Conservation (phyloP, 53 echinoderm and acorn worm genomes). For the Temnopleurus reevesii region DNA sequence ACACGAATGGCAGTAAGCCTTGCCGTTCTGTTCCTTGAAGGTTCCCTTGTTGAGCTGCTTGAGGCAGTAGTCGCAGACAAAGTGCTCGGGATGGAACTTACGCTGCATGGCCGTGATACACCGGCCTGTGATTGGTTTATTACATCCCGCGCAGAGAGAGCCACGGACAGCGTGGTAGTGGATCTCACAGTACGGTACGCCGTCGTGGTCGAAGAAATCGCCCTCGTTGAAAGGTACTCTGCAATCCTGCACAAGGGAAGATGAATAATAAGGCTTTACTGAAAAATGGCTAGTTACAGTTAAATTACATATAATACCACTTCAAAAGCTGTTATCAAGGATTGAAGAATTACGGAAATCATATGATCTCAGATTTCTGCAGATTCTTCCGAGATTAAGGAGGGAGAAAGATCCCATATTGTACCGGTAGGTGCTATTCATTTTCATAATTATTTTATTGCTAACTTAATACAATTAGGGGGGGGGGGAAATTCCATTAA, state of each 20-base stretch:
- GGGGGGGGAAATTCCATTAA: too few species aligned
- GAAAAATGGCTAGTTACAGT: too few species aligned
- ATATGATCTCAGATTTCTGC: too few species aligned
- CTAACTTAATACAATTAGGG: too few species aligned
- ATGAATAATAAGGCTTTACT: not conserved
- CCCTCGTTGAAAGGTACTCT: conserved; percentile 91
- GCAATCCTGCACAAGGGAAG: conserved; percentile 69
- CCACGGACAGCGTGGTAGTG: conserved; percentile 97
- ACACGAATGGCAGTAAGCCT: conserved; percentile 96
- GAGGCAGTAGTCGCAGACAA: conserved; percentile 96
- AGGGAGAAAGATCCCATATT: too few species aligned
- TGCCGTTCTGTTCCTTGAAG: conserved; percentile 98
- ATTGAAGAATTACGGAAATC: too few species aligned
- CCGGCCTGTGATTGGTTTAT: conserved; percentile 93
- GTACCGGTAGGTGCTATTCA: too few species aligned
- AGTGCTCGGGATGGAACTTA: conserved; percentile 99
- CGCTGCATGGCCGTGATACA: conserved; percentile 98
- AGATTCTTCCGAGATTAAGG: too few species aligned
- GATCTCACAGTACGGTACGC: conserved; percentile 97
- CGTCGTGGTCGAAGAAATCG: conserved; percentile 95
- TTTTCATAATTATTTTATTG: too few species aligned
- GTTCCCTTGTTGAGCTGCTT: conserved; percentile 99
- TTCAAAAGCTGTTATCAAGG: too few species aligned
- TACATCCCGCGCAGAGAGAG: conserved; percentile 93
- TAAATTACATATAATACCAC: too few species aligned